Conservation (phyloP, 2,888 invertebrate species). For the Heliconius cydno region DNA sequence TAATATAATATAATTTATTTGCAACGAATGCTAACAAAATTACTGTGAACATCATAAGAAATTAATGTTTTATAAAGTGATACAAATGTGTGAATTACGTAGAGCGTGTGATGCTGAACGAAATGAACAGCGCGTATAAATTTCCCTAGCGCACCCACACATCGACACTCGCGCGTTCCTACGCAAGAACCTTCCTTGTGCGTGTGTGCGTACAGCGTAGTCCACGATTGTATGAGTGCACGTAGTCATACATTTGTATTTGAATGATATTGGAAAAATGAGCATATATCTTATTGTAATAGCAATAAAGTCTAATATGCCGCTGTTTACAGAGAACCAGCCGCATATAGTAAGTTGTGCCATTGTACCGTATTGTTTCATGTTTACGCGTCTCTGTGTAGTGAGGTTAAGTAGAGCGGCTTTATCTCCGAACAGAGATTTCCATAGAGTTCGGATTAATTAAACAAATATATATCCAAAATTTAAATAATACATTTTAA, state of each 20-base stretch:
- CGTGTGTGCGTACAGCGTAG: conserved; percentile 47
- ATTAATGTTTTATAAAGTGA: conserved; percentile 73
- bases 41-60: conserved; percentile 68
- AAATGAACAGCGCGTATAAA: conserved; percentile 78
- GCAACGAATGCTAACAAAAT: conserved; percentile 57
- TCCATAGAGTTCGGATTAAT: conserved; percentile 75
- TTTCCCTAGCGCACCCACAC: conserved; percentile 80
- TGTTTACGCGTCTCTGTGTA: conserved; percentile 82
- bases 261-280: conserved; percentile 43
- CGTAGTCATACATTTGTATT: conserved; percentile 59
- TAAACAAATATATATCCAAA: conserved; percentile 52
- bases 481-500: conserved; percentile 23
- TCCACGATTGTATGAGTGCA: conserved; percentile 63
- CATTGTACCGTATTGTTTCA: conserved; percentile 83
- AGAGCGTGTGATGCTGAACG: conserved; percentile 63
- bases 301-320: conserved; percentile 53
- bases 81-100: conserved; percentile 79
- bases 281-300: conserved; percentile 52
- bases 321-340: conserved; percentile 46
- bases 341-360: conserved; percentile 69
- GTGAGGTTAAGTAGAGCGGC: conserved; percentile 83
- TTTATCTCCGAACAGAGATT: conserved; percentile 80
- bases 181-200: conserved; percentile 56
- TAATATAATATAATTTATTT: conserved; percentile 18
- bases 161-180: conserved; percentile 63